phyloP scores from a whole-genome alignment of 2,888 invertebrate genomes.

The Apamea epomidion region DNA sequence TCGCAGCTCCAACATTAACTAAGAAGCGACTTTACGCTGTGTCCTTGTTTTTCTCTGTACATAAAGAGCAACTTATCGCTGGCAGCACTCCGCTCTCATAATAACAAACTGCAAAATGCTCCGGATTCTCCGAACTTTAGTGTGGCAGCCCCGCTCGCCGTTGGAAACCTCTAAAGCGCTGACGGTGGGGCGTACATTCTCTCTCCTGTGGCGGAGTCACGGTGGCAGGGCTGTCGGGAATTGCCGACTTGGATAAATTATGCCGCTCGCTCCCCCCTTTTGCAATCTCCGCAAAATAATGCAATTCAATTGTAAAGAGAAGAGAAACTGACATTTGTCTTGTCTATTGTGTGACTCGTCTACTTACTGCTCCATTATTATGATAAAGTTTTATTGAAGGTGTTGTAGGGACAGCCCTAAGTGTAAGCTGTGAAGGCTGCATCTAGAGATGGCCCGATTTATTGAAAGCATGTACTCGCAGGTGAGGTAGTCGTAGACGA shows the following conservation, averaged over 20 bases:
- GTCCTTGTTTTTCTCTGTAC: slow-evolving; percentile 79
- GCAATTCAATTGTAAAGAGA: slow-evolving; percentile 84
- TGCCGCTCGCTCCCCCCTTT: slow-evolving; percentile 84
- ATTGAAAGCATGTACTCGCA: slow-evolving; percentile 63
- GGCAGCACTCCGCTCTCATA: slow-evolving; percentile 82
- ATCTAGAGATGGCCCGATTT: slow-evolving; percentile 66
- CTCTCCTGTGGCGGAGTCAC: slow-evolving; percentile 82
- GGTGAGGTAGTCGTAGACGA: slow-evolving; percentile 53
- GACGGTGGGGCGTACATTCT: slow-evolving; percentile 86
- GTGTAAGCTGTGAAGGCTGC: slow-evolving; percentile 58
- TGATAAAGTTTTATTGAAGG: slow-evolving; percentile 62
- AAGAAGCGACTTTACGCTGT: slow-evolving; percentile 67
- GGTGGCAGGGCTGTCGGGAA: slow-evolving; percentile 86
- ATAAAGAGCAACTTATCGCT: slow-evolving; percentile 85
- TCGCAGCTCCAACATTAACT: slow-evolving; percentile 63
- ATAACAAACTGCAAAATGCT: slow-evolving; percentile 88
- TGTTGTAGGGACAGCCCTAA: slow-evolving; percentile 58
- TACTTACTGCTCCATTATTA: slow-evolving; percentile 63
- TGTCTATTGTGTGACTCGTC: slow-evolving; percentile 78
- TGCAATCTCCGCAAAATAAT: slow-evolving; percentile 86
- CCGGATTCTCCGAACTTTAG: slow-evolving; percentile 87
- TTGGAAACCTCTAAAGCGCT: slow-evolving; percentile 88
- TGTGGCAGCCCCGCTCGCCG: slow-evolving; percentile 80
- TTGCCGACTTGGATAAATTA: slow-evolving; percentile 87
- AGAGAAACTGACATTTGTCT: slow-evolving; percentile 82